phyloP scores from a whole-genome alignment of 2,797 vertebrate species.

The Gadopsis bispinosus region DNA sequence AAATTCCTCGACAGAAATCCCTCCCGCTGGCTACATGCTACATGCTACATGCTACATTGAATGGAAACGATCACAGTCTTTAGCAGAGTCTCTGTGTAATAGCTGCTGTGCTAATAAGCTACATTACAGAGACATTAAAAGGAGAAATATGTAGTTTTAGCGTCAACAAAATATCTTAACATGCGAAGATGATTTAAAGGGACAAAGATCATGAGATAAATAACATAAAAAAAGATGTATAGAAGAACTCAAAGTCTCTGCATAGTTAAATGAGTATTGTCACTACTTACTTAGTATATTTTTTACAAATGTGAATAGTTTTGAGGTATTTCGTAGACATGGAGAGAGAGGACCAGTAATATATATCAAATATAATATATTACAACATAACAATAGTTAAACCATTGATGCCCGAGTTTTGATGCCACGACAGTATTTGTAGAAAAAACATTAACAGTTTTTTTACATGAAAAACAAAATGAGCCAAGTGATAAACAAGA shows the following conservation, averaged over 20 bases:
- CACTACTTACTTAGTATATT: too few relatives aligned
- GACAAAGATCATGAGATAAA: slow-evolving; percentile 24
- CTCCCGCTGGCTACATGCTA: not conserved
- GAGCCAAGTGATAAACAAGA: not conserved
- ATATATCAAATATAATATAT: too few relatives aligned
- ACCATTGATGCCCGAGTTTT: too few relatives aligned
- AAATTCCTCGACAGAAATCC: not conserved
- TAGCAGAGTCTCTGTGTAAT: too few relatives aligned
- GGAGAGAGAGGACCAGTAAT: too few relatives aligned
- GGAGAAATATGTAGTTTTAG: slow-evolving; percentile 57
- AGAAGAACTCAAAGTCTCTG: too few relatives aligned
- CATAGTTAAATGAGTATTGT: too few relatives aligned
- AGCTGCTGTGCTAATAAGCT: too few relatives aligned
- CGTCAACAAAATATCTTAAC: slow-evolving; percentile 55
- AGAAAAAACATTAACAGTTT: too few relatives aligned
- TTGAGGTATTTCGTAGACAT: too few relatives aligned
- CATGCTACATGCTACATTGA: not conserved
- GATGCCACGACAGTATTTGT: not conserved
- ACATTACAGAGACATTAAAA: slow-evolving; percentile 28
- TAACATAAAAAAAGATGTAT: not conserved
- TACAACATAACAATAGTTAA: too few relatives aligned
- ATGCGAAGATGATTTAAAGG: slow-evolving; percentile 30
- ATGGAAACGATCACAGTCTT: not conserved
- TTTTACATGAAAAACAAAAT: not conserved
- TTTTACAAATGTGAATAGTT: too few relatives aligned